Conservation (phyloP, 2,113 vertebrate species). For the Nerophis lumbriciformis region DNA sequence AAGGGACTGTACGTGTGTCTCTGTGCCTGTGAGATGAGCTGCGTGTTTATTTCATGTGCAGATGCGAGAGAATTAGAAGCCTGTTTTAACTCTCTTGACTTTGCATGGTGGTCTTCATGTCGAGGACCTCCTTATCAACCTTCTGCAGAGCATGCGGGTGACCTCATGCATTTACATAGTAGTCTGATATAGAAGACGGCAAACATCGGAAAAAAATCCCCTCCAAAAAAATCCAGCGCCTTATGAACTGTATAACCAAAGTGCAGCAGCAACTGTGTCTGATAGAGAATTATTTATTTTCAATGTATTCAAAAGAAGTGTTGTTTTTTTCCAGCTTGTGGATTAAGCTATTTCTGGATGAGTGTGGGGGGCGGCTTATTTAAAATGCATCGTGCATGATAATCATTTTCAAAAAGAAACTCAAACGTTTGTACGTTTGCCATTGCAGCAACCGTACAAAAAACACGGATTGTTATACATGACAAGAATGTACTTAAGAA, state of each 20-base stretch:
- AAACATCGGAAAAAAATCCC: not conserved
- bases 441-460: not conserved
- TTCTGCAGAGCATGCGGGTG: not conserved
- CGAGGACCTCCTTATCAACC: slow-evolving; percentile 21
- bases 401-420: slow-evolving; percentile 5
- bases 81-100: not conserved
- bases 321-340: slow-evolving; percentile 10
- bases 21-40: slow-evolving; percentile 22
- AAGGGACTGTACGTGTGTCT: slow-evolving; percentile 31
- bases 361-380: slow-evolving; percentile 5
- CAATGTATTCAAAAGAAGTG: slow-evolving; percentile 37
- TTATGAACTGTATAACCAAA: slow-evolving; percentile 48
- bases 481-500: slow-evolving; percentile 39
- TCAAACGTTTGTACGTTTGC: slow-evolving; percentile 24
- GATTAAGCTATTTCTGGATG: slow-evolving; percentile 19
- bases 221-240: slow-evolving; percentile 1
- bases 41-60: slow-evolving; percentile 28
- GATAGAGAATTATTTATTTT: slow-evolving; percentile 50
- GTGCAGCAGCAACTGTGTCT: slow-evolving; percentile 43
- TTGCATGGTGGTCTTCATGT: not conserved
- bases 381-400: slow-evolving; percentile 28
- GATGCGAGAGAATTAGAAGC: slow-evolving; percentile 24
- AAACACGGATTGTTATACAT: slow-evolving; percentile 16
- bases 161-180: slow-evolving; percentile 2
- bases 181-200: not conserved